A percentile compares a stretch with the other conserved stretches of the same genome.
Conservation (phyloP, 1,140 invertebrate species). For the Aphaenogaster rudis region DNA sequence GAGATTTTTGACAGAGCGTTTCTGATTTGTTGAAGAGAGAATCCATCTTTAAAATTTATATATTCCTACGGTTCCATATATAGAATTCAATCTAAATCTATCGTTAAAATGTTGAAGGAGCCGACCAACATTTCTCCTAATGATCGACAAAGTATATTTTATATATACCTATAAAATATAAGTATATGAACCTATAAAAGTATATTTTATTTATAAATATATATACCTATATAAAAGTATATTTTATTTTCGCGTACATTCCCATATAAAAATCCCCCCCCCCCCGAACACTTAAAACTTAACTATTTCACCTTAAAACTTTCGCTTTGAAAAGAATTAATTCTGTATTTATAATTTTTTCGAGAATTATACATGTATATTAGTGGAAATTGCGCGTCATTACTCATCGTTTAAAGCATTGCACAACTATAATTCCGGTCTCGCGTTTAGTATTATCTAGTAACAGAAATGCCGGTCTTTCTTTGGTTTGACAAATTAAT, state of each 20-base stretch:
- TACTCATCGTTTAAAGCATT: constrained; percentile 9
- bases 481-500: neutral
- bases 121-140: neutral
- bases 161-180: no score
- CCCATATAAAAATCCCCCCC: neutral
- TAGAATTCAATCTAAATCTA: neutral
- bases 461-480: neutral
- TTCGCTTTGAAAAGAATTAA: neutral
- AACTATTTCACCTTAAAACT: neutral
- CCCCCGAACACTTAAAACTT: neutral
- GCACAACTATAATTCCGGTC: constrained; percentile 16
- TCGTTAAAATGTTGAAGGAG: neutral
- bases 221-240: no score
- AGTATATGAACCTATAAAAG: no score
- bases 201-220: no score
- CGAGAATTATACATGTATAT: neutral
- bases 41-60: neutral
- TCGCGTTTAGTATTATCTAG: neutral
- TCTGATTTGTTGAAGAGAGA: neutral
- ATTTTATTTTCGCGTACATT: neutral
- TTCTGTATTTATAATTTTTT: constrained; percentile 1
- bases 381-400: neutral
- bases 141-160: neutral
- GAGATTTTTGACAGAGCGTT: no score
- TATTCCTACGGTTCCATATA: neutral